These are phyloP conservation scores for Taphrorychus bicolor DNA, from an alignment of 2,888 invertebrate genomes.

Conservation along the genomic window DNA sequence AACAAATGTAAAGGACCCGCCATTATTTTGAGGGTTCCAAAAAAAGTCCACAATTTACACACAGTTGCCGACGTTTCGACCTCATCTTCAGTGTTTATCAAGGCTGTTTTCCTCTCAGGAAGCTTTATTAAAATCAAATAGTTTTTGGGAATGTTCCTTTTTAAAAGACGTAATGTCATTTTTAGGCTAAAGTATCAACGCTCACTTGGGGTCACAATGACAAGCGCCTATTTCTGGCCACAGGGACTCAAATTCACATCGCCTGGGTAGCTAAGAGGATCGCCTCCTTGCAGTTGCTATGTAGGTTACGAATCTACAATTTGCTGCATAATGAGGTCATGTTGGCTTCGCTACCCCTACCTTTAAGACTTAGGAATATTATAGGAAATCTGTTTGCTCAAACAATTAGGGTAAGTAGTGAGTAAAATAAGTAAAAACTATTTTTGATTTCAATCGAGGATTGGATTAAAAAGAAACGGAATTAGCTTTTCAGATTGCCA, in stretches of 20 bases:
- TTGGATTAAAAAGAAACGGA: too few relatives aligned
- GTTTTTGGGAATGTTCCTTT: too few relatives aligned
- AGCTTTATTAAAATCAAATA: too few relatives aligned
- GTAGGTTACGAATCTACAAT: constrained; percentile 81
- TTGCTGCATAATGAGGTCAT: constrained; percentile 77
- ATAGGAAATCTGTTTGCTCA: constrained; percentile 89
- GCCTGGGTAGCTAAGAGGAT: constrained; percentile 93
- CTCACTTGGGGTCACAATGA: constrained; percentile 99
- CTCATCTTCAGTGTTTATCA: too few relatives aligned
- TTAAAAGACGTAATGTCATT: too few relatives aligned
- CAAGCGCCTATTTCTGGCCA: constrained; percentile 90
- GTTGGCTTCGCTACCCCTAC: constrained; percentile 83
- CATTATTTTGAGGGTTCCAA: too few relatives aligned
- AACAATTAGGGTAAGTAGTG: constrained; percentile 81
- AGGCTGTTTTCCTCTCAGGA: too few relatives aligned
- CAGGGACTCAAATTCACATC: constrained; percentile 89
- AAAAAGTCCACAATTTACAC: too few relatives aligned
- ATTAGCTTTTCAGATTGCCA: too few relatives aligned
- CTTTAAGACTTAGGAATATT: constrained; percentile 83
- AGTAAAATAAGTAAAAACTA: neutral
- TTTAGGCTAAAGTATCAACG: constrained; percentile 84
- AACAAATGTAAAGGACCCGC: too few relatives aligned
- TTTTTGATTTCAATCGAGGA: too few relatives aligned
- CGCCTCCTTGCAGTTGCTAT: constrained; percentile 88
- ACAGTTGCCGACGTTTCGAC: too few relatives aligned